Evolutionary conservation across 2,888 invertebrate genomes (phyloP), one percentile per base, ranked within the genome.

Genomic region (Rugalucina vietnamica): DNA sequence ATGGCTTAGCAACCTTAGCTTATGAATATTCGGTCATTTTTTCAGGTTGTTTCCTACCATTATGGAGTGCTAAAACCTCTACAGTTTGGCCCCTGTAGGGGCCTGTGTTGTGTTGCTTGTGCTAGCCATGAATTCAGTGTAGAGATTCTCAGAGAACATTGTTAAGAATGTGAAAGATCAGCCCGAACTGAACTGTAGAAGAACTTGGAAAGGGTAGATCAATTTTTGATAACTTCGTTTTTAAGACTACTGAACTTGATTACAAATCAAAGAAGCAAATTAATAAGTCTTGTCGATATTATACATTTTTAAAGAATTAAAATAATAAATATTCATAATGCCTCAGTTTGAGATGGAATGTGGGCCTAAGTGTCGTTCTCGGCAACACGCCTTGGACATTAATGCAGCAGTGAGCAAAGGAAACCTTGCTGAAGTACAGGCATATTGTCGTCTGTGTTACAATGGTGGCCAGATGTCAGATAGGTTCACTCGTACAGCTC

Each of bases 401-500:
- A 92, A 93, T 77, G 89, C 91, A 29, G 93, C 94, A 3, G 90
- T 95, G 29, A 94, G 92, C 14, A 93, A 91, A 73, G 93, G 93
- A 8, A 91, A 86, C 27, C 79, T 93, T 18, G 73, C 81, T 34
- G 93, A 95, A 86, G 85, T 94, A 24, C 88, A 94, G 86, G 89
- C 93, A 0, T 94, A 93, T 85, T 88, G 92, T 32, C 75, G 84
- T 14, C 88, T 92, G n/a, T 95, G 95, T 85, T 89, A 93, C 87
- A 93, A 92, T 80, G 90, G 90, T 32, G 89, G 90, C 8, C 90
- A 91, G 65, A 54, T 90, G n/a, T 77, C 83, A 36, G 94, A 94
- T 79, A 83, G 76, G 0, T 90, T 93, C 95, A 98, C 98, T 12
- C 96, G 97, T n/a, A 97, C 97, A 34, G 96, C 97, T 0, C 95